Conservation (phyloP, 2,888 invertebrate genomes). For the Eledona agricola region DNA sequence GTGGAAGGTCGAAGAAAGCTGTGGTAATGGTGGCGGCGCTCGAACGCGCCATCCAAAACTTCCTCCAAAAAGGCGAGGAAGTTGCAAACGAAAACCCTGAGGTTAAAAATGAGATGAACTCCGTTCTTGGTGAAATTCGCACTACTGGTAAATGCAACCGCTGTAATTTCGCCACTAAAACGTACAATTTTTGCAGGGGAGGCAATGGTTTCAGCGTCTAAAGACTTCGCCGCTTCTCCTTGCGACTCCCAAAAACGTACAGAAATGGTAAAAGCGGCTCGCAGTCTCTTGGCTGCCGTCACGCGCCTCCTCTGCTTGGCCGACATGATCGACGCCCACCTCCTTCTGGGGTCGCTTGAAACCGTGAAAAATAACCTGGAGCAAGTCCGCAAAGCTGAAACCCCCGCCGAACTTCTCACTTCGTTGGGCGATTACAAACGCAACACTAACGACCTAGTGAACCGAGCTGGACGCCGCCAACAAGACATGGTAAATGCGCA, state of each 20-base stretch:
- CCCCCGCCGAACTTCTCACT: conserved; percentile 43
- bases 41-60: conserved; percentile 95
- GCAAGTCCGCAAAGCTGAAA: conserved; percentile 87
- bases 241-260: conserved; percentile 92
- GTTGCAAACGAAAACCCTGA: conserved; percentile 97
- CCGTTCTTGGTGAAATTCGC: conserved; percentile 94
- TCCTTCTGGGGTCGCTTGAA: conserved; percentile 85
- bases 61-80: conserved; percentile 93
- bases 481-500: conserved; percentile 91
- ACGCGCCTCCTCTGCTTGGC: conserved; percentile 93
- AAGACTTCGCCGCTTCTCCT: conserved; percentile 97
- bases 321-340: conserved; percentile 97
- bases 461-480: conserved; percentile 87
- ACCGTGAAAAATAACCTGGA: conserved; percentile 93
- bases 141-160: conserved; percentile 76
- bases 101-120: conserved; percentile 93
- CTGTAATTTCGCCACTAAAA: not conserved
- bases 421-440: conserved; percentile 48
- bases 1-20: conserved; percentile 96
- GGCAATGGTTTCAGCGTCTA: conserved; percentile 86
- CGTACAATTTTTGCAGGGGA: conserved; percentile 67
- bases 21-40: conserved; percentile 96
- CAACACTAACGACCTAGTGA: conserved; percentile 81
- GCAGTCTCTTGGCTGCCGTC: conserved; percentile 91
- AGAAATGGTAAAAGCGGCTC: conserved; percentile 93